Evolutionary conservation across 2,113 vertebrate species (phyloP), one percentile per base, ranked within the genome.

Genomic region (Hippocampus guttulatus): DNA sequence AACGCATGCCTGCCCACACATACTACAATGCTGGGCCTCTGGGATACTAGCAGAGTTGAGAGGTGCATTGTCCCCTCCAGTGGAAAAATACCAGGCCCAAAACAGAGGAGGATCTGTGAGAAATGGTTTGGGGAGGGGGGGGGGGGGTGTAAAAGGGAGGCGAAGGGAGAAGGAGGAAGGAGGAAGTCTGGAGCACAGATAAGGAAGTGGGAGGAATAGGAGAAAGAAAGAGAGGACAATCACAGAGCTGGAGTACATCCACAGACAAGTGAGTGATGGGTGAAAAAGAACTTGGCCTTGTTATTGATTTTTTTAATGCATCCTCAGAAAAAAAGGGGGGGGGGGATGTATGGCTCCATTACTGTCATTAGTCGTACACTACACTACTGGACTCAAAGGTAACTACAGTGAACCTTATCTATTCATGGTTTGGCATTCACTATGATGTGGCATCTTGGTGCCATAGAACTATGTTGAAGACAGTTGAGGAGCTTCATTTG

Each of bases 151-250:
- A 38, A 76, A 70, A 75, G 73, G 67, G 58, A 40, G 72, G 69
- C 65, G 62, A 54, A 51, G 66, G 62, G 10, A 49, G 38, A 75
- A 58, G 67, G 88, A 89, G 90, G 38, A 75, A 55, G 67, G 88
- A 89, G 90, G 91, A 92, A 92, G 89, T 92, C 89, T 91, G 89
- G 82, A 78, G 76, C 67, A 67, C 70, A 82, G 91, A 93, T 91
- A 92, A 91, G 89, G 76, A 86, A 70, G 70, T 3, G 15, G 83
- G 78, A 86, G 88, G 89, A 90, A 86, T 88, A 90, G 80, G 63
- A 69, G 68, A 75, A 78, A 77, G 80, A 16, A 43, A 41, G 41
- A 16, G 20, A 30, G 73, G 73, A 45, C 52, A 47, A 51, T 57
- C 23, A 65, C 55, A 63, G 41, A 73, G 27, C 40, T 54, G 65